Conservation (phyloP, 2,888 invertebrate species). For the Volucella inanis region DNA sequence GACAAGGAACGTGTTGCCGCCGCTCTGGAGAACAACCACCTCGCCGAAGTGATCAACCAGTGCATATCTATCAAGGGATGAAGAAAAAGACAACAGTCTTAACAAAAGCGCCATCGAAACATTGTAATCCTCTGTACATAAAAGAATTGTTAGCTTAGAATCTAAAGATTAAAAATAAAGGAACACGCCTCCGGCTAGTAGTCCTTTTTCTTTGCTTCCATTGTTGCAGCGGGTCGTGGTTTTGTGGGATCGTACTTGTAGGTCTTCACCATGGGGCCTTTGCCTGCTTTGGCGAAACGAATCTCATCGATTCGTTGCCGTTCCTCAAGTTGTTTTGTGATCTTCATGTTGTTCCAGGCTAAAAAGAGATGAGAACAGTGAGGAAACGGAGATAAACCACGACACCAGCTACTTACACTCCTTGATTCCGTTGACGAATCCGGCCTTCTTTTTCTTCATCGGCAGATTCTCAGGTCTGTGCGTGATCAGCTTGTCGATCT, state of each 20-base stretch:
- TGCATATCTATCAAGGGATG: conserved; percentile 86
- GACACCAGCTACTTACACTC: conserved; percentile 86
- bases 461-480: conserved; percentile 86
- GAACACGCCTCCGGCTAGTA: conserved; percentile 17
- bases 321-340: conserved; percentile 90
- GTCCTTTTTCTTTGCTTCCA: conserved; percentile 83
- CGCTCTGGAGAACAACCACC: conserved; percentile 95
- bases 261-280: conserved; percentile 93
- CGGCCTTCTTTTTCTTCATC: conserved; percentile 86
- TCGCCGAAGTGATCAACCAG: conserved; percentile 96
- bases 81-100: conserved; percentile 22
- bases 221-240: conserved; percentile 81
- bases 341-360: conserved; percentile 93
- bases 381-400: not conserved
- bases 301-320: conserved; percentile 90
- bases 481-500: conserved; percentile 87
- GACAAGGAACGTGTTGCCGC: conserved; percentile 99
- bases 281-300: conserved; percentile 92
- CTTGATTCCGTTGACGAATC: conserved; percentile 90
- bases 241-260: conserved; percentile 93
- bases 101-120: conserved; percentile 43
- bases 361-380: conserved; percentile 74
- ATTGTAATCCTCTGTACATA: conserved; percentile 71
- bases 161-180: conserved; percentile 60
- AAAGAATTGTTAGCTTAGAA: conserved; percentile 42